phyloP scores from a whole-genome alignment of 2,888 invertebrate species.

The Macroteleia sp. region DNA sequence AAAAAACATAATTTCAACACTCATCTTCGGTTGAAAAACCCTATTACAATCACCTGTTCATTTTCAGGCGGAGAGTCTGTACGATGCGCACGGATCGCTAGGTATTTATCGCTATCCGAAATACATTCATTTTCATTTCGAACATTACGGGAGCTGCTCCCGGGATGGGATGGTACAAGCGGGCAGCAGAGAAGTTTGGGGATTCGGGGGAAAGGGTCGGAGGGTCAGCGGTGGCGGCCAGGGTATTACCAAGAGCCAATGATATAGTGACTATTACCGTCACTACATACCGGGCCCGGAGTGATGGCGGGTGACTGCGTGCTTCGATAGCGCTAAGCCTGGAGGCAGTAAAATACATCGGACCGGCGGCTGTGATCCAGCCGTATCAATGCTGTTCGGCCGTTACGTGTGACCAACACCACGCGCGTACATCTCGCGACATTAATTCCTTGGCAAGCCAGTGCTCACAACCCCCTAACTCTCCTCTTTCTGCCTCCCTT shows the following conservation, averaged over 20 bases:
- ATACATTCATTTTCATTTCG: slow-evolving; percentile 84
- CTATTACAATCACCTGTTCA: slow-evolving; percentile 76
- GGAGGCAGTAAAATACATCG: slow-evolving; percentile 83
- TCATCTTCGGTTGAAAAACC: slow-evolving; percentile 35
- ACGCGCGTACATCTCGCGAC: slow-evolving; percentile 64
- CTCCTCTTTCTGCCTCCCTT: slow-evolving; percentile 48
- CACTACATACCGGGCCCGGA: slow-evolving; percentile 83
- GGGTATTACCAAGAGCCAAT: slow-evolving; percentile 84
- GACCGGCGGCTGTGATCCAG: slow-evolving; percentile 83
- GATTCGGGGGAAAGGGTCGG: slow-evolving; percentile 26
- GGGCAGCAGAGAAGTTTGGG: slow-evolving; percentile 57
- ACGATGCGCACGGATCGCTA: slow-evolving; percentile 77
- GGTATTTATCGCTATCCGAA: slow-evolving; percentile 84
- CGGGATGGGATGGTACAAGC: slow-evolving; percentile 52
- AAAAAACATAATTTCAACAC: no score
- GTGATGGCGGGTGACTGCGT: slow-evolving; percentile 84
- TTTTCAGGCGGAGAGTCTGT: slow-evolving; percentile 71
- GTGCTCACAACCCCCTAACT: slow-evolving; percentile 21
- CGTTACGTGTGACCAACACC: slow-evolving; percentile 78
- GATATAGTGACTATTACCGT: slow-evolving; percentile 84
- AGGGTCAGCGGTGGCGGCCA: slow-evolving; percentile 72
- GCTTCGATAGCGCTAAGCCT: slow-evolving; percentile 84
- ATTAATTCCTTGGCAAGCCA: slow-evolving; percentile 65
- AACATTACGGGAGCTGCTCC: slow-evolving; percentile 81
- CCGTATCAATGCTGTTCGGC: slow-evolving; percentile 83